Conservation (phyloP, 2,888 invertebrate species). For the Teinopalpus imperialis region DNA sequence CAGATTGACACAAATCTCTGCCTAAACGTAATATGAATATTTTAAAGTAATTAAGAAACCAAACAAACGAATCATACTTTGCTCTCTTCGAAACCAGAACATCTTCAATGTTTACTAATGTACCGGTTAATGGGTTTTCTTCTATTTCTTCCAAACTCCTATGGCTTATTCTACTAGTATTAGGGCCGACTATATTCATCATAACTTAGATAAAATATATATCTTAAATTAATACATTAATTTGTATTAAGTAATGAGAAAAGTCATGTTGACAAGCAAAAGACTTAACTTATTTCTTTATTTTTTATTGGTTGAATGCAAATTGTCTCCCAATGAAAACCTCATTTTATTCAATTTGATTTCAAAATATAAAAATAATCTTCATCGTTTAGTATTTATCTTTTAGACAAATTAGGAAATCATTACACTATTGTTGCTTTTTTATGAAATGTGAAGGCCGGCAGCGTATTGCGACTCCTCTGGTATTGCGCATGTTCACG, state of each 20-base stretch:
- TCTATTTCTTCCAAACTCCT: conserved; percentile 5
- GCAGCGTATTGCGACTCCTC: too few species aligned
- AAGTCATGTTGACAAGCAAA: conserved; percentile 4
- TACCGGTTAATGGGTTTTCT: conserved; percentile 31
- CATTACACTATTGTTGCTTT: too few species aligned
- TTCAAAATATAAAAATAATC: too few species aligned
- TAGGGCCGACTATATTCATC: conserved; percentile 14
- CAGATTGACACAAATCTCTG: conserved; percentile 50
- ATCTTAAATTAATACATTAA: conserved; percentile 11
- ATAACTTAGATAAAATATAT: conserved; percentile 11
- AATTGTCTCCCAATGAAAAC: too few species aligned
- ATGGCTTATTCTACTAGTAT: conserved; percentile 6
- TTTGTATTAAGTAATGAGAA: not conserved
- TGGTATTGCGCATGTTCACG: too few species aligned
- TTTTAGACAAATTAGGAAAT: too few species aligned
- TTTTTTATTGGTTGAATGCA: too few species aligned
- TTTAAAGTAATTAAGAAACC: conserved; percentile 53
- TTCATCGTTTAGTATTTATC: too few species aligned
- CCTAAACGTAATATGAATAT: conserved; percentile 56
- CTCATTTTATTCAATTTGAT: too few species aligned
- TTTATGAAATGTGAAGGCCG: too few species aligned
- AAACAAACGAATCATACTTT: conserved; percentile 64
- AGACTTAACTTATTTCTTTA: too few species aligned
- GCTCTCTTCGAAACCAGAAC: conserved; percentile 40
- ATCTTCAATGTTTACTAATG: conserved; percentile 39